Base-by-base conservation (phyloP, 2,113 vertebrate species). In the Pterocles burchelli region DNA sequence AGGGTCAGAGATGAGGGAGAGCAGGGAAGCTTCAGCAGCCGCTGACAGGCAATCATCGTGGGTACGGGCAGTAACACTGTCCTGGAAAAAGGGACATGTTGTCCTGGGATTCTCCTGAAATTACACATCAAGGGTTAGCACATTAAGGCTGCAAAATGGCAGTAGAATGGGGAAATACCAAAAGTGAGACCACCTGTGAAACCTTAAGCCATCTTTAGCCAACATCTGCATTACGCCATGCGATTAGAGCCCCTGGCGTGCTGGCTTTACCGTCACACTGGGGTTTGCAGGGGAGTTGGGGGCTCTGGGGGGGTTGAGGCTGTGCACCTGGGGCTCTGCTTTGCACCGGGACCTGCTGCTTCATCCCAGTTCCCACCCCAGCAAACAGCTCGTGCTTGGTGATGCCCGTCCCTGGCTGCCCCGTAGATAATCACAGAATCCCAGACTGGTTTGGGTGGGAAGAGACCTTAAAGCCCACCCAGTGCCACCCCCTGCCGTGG, bases 201-300 rank as follows among this genome's bases (percentile, higher is more conserved):
- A 31, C 83, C 18, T 28, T 24, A 74, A 46, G 31, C 38, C 26
- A 4, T 13, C 70, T 54, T 10, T 21, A 38, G 70, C 54, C 46
- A 6, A 8, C 1, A 43, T 31, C 12, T 3, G 33, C 34, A 1
- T 63, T n/a, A 33, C 0, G 2, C 31, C 33, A 4, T 13, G 7
- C 43, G 6, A 6, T 43, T 14, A 12, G 34, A 66, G 67, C 29
- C 41, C 3, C 0, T 18, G 13, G 55, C 9, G 0, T 15, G 33
- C 38, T 54, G 28, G 18, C 51, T 41, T 19, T 49, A 7, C 29
- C 14, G 22, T 38, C 34, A 2, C 17, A 1, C 3, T 9, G 5
- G 4, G 28, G 18, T 43, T 20, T 31, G 24, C 18, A 5, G 4
- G 14, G 3, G 18, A 10, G n/a, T 57, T 8, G 4, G 10, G 66